These are phyloP conservation scores for Parotocinclus haroldoi DNA, from an alignment of 2,797 vertebrate species.

Conservation along the genomic window DNA sequence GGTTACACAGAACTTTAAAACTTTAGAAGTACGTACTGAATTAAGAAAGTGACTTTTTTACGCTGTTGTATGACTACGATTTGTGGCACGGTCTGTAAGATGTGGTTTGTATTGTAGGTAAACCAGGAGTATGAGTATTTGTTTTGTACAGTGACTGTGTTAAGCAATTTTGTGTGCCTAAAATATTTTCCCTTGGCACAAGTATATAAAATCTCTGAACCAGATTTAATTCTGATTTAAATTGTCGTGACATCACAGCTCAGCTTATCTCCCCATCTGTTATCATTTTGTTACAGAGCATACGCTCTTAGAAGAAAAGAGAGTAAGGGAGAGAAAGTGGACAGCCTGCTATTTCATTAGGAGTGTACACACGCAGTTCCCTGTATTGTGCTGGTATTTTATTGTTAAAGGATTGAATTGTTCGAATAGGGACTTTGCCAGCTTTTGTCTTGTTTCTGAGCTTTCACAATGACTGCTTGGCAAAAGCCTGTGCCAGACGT, in stretches of 20 bases:
- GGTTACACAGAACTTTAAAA: too few relatives aligned
- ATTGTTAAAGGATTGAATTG: conserved; percentile 16
- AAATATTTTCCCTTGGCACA: conserved; percentile 23
- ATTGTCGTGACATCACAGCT: conserved; percentile 30
- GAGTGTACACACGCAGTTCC: conserved; percentile 6
- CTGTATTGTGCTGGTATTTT: background rate
- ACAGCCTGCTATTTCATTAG: conserved; percentile 31
- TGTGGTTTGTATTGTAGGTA: too few relatives aligned
- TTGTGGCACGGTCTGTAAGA: too few relatives aligned
- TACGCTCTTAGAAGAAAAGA: conserved; percentile 14
- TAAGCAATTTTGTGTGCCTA: conserved; percentile 4
- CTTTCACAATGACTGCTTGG: conserved; percentile 16
- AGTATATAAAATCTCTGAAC: conserved; percentile 10
- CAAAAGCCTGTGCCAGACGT: background rate
- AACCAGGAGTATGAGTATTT: too few relatives aligned
- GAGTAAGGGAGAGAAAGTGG: conserved; percentile 17
- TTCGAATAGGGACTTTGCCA: conserved; percentile 14
- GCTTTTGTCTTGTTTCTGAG: conserved; percentile 16
- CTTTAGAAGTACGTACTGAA: too few relatives aligned
- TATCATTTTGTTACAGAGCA: conserved; percentile 31
- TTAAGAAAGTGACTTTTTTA: too few relatives aligned
- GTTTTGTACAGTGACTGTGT: background rate
- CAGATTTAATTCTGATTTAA: conserved; percentile 14
- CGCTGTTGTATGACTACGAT: too few relatives aligned
- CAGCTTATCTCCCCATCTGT: conserved; percentile 22